Evolutionary conservation across 1,140 invertebrate genomes (phyloP).

Genomic region (Melitaea cinxia): DNA sequence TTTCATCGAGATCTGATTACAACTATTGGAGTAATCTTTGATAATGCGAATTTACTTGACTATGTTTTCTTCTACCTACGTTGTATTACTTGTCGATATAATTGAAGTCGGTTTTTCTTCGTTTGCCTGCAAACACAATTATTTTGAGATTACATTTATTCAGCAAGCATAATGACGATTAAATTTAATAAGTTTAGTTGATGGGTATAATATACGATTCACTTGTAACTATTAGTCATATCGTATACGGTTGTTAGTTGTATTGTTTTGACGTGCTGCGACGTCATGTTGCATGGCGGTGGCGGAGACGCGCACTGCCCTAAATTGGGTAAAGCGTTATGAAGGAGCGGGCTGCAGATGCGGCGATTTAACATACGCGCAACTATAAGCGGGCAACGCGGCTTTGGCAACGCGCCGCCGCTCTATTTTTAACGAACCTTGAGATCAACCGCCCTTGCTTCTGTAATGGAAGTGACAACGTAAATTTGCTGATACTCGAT

Average conservation of each 20-base stretch:
- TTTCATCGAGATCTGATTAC: too few relatives aligned
- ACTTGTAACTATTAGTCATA: background rate
- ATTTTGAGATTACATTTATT: too few relatives aligned
- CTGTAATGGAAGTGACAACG: constrained; percentile 62
- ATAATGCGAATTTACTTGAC: too few relatives aligned
- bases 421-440: constrained; percentile 80
- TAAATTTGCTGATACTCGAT: constrained; percentile 37
- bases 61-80: too few relatives aligned
- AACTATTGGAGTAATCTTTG: too few relatives aligned
- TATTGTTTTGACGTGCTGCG: constrained; percentile 26
- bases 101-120: too few relatives aligned
- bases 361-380: constrained; percentile 52
- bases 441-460: constrained; percentile 76
- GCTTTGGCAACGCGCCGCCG: constrained; percentile 73
- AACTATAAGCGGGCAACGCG: constrained; percentile 68
- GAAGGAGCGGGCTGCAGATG: constrained; percentile 46
- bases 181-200: background rate
- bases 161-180: too few relatives aligned
- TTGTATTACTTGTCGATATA: too few relatives aligned
- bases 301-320: constrained; percentile 44
- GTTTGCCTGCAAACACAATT: too few relatives aligned
- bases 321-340: constrained; percentile 56
- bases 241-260: background rate
- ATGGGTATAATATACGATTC: background rate
- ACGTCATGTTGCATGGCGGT: constrained; percentile 38